A percentile compares a stretch with the other conserved stretches of the same genome.
Evolutionary conservation across 1,140 invertebrate genomes (phyloP).

Genomic region (Euwallacea similis): DNA sequence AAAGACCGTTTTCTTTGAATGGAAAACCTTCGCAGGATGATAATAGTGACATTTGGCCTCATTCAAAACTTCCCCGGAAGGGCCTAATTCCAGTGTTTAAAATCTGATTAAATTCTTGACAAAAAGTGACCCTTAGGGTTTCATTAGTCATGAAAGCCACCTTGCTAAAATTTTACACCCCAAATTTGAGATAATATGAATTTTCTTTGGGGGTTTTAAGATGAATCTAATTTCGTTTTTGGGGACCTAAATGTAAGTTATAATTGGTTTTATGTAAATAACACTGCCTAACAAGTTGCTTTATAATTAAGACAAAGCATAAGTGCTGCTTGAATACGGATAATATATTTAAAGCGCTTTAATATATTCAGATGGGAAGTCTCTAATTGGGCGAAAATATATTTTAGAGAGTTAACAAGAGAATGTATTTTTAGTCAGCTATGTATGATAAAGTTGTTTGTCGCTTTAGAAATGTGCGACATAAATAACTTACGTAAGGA

Average conservation of each 20-base stretch:
- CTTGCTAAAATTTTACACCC: neutral
- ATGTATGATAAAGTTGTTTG: neutral
- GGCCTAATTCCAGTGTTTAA: neutral
- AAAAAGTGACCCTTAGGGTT: slow-evolving; percentile 2
- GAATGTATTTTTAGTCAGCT: neutral
- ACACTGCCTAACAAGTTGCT: neutral
- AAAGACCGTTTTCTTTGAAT: no score
- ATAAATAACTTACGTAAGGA: neutral
- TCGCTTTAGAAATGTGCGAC: neutral
- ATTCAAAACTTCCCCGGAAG: neutral
- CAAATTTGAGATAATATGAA: neutral
- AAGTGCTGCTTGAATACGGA: no score
- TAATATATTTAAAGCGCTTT: no score
- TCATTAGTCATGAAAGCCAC: slow-evolving; percentile 5
- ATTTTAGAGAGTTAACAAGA: neutral
- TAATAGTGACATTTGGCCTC: neutral
- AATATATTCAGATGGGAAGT: neutral
- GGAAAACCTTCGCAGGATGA: neutral
- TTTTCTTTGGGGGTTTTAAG: neutral
- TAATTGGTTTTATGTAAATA: slow-evolving; percentile 5
- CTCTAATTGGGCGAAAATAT: neutral
- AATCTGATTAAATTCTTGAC: neutral
- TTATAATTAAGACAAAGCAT: no score
- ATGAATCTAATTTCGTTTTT: neutral
- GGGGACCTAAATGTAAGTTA: neutral